A percentile compares a stretch with the other conserved stretches of the same genome.
Evolutionary conservation across 2,113 vertebrate species (phyloP).

Genomic region (Melozone crissalis): DNA sequence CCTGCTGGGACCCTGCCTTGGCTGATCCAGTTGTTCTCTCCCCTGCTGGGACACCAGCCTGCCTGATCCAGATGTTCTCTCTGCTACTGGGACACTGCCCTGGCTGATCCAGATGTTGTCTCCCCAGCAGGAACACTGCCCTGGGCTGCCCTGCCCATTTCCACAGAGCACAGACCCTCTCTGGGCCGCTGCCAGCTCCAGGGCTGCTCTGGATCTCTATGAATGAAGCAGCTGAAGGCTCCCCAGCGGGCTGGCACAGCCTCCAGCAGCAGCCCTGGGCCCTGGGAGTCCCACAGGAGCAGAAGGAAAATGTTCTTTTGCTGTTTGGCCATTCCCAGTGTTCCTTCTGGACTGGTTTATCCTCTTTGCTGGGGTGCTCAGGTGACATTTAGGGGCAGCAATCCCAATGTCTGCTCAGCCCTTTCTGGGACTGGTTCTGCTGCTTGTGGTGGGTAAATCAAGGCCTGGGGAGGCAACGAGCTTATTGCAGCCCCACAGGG

Average conservation of each 20-base stretch:
- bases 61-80: not conserved
- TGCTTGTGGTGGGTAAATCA: not conserved
- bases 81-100: not conserved
- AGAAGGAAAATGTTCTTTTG: not conserved
- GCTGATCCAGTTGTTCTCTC: not conserved
- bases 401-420: not conserved
- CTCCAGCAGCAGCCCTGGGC: not conserved
- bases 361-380: not conserved
- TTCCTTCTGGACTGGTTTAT: not conserved
- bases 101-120: not conserved
- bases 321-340: accelerated
- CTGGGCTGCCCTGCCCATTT: not conserved
- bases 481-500: not conserved
- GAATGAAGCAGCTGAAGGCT: not conserved
- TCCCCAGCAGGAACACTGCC: not conserved
- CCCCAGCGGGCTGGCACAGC: not conserved
- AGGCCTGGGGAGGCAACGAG: not conserved
- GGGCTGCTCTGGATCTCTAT: not conserved
- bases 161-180: not conserved
- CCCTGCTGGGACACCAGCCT: not conserved
- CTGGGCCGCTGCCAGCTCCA: not conserved
- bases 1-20: not conserved
- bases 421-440: not conserved
- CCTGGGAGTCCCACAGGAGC: not conserved
- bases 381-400: not conserved